Percentiles rank a stretch among this genome's conserved stretches.
Conservation (phyloP, 2,888 invertebrate species). For the Pteria penguin region DNA sequence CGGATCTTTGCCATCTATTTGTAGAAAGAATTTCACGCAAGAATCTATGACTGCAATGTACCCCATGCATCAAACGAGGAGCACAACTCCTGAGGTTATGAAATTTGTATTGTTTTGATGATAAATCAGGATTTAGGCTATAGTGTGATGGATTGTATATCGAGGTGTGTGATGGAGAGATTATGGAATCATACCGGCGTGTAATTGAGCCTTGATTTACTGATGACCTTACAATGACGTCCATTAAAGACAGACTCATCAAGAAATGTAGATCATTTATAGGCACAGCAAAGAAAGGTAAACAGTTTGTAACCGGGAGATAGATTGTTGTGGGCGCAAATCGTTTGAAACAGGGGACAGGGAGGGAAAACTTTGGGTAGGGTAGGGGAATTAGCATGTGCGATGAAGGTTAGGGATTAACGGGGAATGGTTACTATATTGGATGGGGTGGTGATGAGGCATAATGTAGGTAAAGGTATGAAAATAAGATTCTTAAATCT, state of each 20-base stretch:
- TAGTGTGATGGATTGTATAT: not conserved
- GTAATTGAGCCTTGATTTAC: not conserved
- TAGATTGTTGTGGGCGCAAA: not conserved
- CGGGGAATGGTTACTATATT: too few species aligned
- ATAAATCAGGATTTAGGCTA: not conserved
- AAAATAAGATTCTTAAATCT: too few species aligned
- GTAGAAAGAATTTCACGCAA: too few species aligned
- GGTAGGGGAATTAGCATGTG: too few species aligned
- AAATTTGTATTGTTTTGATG: not conserved
- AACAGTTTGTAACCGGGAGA: not conserved
- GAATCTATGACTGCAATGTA: too few species aligned
- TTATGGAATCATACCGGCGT: not conserved
- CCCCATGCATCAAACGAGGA: too few species aligned
- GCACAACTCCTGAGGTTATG: too few species aligned
- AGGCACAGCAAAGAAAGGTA: conserved; percentile 53
- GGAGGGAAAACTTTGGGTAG: not conserved
- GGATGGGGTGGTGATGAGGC: too few species aligned
- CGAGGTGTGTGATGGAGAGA: not conserved
- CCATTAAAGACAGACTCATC: conserved; percentile 69
- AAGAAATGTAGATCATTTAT: conserved; percentile 70
- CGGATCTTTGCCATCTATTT: too few species aligned
- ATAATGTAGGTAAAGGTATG: too few species aligned
- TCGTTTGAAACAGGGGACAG: not conserved
- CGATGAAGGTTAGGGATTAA: too few species aligned
- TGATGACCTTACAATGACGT: conserved; percentile 56